Evolutionary conservation across 2,797 vertebrate genomes (phyloP).

Genomic region (Xenopus petersii): DNA sequence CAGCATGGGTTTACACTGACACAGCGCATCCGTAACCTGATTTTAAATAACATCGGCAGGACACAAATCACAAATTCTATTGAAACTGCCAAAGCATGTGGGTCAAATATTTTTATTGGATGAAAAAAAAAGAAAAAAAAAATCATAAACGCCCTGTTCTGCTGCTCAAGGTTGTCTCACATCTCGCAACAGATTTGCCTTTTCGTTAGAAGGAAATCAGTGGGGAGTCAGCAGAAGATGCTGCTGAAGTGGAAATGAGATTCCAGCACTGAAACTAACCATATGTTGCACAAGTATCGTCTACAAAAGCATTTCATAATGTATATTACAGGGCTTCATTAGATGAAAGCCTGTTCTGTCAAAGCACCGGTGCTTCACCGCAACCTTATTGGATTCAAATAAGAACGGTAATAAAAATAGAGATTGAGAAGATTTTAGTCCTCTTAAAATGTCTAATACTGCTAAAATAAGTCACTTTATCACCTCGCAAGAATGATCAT

Average conservation of each 20-base stretch:
- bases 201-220: conserved; percentile 12
- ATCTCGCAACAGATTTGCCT: conserved; percentile 3
- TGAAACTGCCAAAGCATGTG: not conserved
- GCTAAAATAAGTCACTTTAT: not conserved
- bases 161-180: conserved; percentile 19
- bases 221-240: conserved; percentile 3
- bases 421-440: not conserved
- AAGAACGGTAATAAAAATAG: not conserved
- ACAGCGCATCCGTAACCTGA: not conserved
- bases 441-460: not conserved
- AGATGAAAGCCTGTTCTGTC: not conserved
- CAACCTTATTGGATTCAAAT: not conserved
- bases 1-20: not conserved
- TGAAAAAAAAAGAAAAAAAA: conserved; percentile 8
- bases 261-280: not conserved
- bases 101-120: conserved; percentile 2
- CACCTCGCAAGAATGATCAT: not conserved
- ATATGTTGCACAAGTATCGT: not conserved
- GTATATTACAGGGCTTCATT: not conserved
- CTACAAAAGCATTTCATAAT: not conserved
- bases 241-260: conserved; percentile 3
- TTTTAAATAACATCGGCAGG: conserved; percentile 1
- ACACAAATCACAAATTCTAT: not conserved
- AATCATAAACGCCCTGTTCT: conserved; percentile 5
- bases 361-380: not conserved